Conservation (phyloP, 2,888 invertebrate species). For the Mythimna albipuncta region DNA sequence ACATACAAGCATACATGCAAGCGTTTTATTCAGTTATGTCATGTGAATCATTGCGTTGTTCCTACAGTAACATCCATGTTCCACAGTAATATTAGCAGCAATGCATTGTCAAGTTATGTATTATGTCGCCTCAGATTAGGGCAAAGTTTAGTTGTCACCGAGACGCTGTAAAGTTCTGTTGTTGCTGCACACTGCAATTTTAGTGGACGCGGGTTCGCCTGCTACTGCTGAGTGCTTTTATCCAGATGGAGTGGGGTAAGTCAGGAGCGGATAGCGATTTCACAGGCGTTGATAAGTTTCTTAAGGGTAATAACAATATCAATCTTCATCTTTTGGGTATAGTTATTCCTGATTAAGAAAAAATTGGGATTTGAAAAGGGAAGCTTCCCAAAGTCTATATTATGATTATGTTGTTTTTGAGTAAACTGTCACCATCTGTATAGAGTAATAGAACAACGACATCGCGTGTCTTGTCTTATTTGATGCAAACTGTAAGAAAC, state of each 20-base stretch:
- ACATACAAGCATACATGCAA: neutral
- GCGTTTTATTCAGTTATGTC: neutral
- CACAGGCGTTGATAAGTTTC: neutral
- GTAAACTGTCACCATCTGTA: neutral
- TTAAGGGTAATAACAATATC: neutral
- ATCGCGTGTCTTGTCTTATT: neutral
- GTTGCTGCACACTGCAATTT: constrained; percentile 81
- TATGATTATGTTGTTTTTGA: neutral
- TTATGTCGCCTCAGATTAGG: constrained; percentile 59
- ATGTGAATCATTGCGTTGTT: neutral
- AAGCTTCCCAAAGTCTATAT: neutral
- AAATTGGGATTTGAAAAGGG: neutral
- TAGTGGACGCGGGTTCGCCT: constrained; percentile 77
- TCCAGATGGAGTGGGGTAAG: constrained; percentile 56
- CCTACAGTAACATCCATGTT: neutral
- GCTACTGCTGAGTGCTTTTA: constrained; percentile 81
- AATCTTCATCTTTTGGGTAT: neutral
- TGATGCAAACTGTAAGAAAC: too few relatives aligned
- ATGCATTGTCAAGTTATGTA: constrained; percentile 42
- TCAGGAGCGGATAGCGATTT: constrained; percentile 50
- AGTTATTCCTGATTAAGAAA: too few relatives aligned
- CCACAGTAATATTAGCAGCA: constrained; percentile 18
- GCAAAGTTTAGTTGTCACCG: constrained; percentile 72
- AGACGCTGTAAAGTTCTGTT: constrained; percentile 80
- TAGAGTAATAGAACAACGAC: neutral